phyloP scores from a whole-genome alignment of 2,888 invertebrate species.

The Agonopterix subpropinquella region DNA sequence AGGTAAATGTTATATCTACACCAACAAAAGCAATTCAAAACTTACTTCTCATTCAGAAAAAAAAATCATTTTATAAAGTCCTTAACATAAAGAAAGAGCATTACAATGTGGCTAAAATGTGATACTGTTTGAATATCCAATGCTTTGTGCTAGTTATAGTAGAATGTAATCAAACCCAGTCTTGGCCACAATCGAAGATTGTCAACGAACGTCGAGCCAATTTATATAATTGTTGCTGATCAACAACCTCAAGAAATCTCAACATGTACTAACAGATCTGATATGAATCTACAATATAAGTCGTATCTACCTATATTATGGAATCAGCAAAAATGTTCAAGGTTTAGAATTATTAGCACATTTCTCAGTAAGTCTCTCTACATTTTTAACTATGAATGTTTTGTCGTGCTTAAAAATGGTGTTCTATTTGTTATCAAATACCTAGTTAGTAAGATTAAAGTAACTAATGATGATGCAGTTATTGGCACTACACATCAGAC shows the following conservation, averaged over 20 bases:
- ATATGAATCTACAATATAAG: constrained; percentile 52
- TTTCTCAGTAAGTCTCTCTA: constrained; percentile 77
- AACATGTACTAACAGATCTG: constrained; percentile 57
- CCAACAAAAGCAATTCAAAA: constrained; percentile 51
- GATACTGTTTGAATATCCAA: constrained; percentile 58
- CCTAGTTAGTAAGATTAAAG: constrained; percentile 72
- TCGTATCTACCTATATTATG: constrained; percentile 26
- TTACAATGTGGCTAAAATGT: constrained; percentile 59
- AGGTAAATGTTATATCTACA: constrained; percentile 56
- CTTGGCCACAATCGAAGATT: constrained; percentile 65
- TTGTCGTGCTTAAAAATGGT: constrained; percentile 77
- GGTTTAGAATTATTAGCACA: constrained; percentile 75
- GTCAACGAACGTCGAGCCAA: constrained; percentile 60
- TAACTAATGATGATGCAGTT: constrained; percentile 70
- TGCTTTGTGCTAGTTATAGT: constrained; percentile 63
- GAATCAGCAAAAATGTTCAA: constrained; percentile 55
- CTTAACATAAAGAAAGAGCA: constrained; percentile 22
- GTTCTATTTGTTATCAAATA: constrained; percentile 77
- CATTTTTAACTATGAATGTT: constrained; percentile 77
- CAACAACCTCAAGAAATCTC: constrained; percentile 48
- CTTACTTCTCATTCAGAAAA: constrained; percentile 41
- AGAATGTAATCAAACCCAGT: constrained; percentile 51
- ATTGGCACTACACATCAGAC: constrained; percentile 69
- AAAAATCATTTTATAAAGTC: constrained; percentile 36
- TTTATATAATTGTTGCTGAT: constrained; percentile 25